phyloP scores from a whole-genome alignment of 2,888 invertebrate genomes.

The Parelbella ahira region DNA sequence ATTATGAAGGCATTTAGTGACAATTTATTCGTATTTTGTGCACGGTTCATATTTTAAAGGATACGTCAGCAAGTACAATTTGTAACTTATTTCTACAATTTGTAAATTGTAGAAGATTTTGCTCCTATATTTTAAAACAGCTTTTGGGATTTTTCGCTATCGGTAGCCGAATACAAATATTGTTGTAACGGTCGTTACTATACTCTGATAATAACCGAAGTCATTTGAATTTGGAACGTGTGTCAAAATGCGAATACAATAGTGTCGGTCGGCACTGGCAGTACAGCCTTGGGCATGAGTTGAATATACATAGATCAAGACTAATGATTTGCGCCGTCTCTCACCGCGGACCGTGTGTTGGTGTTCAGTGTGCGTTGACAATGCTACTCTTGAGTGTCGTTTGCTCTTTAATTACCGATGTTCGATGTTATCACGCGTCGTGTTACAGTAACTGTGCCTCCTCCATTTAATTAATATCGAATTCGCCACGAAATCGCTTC shows the following conservation, averaged over 20 bases:
- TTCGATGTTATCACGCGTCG: conserved; percentile 10
- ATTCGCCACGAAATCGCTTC: neutral
- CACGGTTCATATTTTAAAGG: too few relatives aligned
- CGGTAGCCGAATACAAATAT: too few relatives aligned
- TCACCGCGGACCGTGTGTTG: conserved; percentile 62
- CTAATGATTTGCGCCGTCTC: conserved; percentile 57
- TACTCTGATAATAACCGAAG: too few relatives aligned
- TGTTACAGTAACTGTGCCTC: conserved; percentile 3
- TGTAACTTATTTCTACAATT: too few relatives aligned
- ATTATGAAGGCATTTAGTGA: conserved; percentile 58
- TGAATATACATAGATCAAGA: conserved; percentile 52
- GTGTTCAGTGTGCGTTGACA: conserved; percentile 75
- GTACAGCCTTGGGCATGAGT: conserved; percentile 57
- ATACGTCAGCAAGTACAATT: too few relatives aligned
- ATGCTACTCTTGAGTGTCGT: conserved; percentile 42
- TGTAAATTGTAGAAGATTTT: too few relatives aligned
- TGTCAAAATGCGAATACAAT: conserved; percentile 30
- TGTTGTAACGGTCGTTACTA: too few relatives aligned
- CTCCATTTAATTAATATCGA: conserved; percentile 1
- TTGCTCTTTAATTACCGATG: conserved; percentile 36
- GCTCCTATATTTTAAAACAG: too few relatives aligned
- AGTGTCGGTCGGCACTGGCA: conserved; percentile 27
- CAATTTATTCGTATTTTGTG: conserved; percentile 34
- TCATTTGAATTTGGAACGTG: too few relatives aligned
- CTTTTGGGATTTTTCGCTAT: too few relatives aligned